Evolutionary conservation across 2,888 invertebrate genomes (phyloP), one percentile per base, ranked within the genome.

Genomic region (Xestoiulus laeticollis): DNA sequence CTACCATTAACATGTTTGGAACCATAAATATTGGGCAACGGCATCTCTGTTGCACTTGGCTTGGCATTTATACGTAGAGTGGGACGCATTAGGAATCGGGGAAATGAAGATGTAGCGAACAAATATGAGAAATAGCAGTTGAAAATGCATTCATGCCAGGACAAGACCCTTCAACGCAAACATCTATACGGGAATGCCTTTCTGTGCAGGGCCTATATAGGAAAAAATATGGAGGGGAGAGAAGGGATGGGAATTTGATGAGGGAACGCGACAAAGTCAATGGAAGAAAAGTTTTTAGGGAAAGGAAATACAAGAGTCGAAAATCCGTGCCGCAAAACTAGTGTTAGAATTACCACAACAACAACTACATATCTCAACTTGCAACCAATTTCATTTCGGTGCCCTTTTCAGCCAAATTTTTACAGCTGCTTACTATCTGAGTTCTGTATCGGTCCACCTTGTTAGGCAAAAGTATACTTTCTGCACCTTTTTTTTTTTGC

Each of bases 11-110:
- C 86, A 85, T 32, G 30, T 48, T 48, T 30, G 86, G 86, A 85
- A 85, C 43, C 86, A 44, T 85, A 85, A 85, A 85, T 85, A 85
- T 68, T 68, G 68, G 68, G 68, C 68, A 68, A 68, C 68, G 68
- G 68, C 68, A 68, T 22, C 68, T 68, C 68, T 26, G 68, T 68
- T 68, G 68, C 68, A 68, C 68, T 68, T 68, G 22, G 68, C 68
- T 68, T 68, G 68, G 68, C 68, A 68, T 68, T 68, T 68, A 68
- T 68, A 68, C 68, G 68, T 22, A 68, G 68, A 68, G 68, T 68
- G 68, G 68, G 68, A 68, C 68, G 68, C 68, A 68, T 68, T 68
- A 68, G 68, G 68, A 38, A 68, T 22, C 68, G 12, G 68, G 68
- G 68, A 68, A 68, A 68, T 68, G 68, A 68, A 68, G 68, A 68